These are phyloP conservation scores for Myiozetetes cayanensis DNA, from an alignment of 2,113 vertebrate genomes.

Conservation along the genomic window DNA sequence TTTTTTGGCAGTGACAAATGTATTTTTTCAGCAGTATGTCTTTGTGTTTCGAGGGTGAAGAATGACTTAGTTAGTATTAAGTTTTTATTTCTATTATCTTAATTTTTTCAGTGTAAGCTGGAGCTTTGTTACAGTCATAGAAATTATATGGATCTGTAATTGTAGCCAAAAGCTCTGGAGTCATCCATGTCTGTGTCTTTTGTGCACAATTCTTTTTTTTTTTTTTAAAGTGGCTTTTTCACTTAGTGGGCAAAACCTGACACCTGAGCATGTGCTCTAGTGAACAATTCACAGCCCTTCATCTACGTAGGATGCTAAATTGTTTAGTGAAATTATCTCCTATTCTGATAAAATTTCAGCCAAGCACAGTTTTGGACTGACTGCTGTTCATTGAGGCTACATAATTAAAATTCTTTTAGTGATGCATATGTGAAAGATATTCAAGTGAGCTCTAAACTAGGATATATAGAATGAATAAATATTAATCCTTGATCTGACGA, in stretches of 20 bases:
- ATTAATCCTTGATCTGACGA: neutral
- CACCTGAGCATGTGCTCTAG: neutral
- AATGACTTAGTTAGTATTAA: neutral
- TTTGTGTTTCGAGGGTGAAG: neutral
- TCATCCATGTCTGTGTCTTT: neutral
- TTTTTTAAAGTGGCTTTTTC: neutral
- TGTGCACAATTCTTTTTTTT: neutral
- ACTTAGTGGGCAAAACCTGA: neutral
- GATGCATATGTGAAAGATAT: neutral
- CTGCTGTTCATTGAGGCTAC: neutral
- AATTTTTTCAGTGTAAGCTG: neutral
- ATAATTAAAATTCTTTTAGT: neutral
- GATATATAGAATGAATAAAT: neutral
- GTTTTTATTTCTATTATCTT: neutral
- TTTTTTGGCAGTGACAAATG: neutral
- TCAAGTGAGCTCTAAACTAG: neutral
- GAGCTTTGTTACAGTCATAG: neutral
- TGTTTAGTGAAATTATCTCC: neutral
- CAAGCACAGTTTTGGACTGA: neutral
- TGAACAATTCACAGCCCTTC: neutral
- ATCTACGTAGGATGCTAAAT: neutral
- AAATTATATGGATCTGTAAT: neutral
- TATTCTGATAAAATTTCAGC: neutral
- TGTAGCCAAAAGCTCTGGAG: neutral
- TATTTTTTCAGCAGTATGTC: neutral